These are phyloP conservation scores for Hormiphora californensis DNA, from an alignment of 37 sponge, comb jelly and placozoan species.

Conservation along the genomic window DNA sequence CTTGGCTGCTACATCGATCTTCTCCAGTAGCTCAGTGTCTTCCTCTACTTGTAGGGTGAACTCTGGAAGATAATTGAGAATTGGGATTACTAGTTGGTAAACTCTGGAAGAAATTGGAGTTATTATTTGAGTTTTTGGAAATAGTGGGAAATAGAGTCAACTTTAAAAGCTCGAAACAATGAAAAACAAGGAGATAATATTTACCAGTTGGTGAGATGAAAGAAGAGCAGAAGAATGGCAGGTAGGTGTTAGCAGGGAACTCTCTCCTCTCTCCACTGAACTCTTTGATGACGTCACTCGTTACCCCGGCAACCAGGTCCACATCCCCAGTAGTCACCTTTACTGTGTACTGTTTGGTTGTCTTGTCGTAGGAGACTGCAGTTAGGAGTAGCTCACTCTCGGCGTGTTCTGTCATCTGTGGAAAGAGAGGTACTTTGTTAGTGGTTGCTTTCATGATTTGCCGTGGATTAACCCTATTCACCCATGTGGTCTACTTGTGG, in stretches of 20 bases:
- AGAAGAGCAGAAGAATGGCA: neutral
- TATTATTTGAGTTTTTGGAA: no score
- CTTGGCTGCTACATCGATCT: neutral
- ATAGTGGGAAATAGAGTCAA: neutral
- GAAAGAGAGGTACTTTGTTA: neutral
- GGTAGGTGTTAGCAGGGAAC: conserved; percentile 23
- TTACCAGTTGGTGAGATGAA: neutral
- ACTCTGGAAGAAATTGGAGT: no score
- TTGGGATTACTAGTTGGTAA: neutral
- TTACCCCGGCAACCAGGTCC: no score
- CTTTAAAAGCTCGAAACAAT: no score
- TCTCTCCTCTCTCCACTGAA: no score
- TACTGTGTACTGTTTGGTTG: conserved; percentile 11
- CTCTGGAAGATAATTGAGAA: neutral
- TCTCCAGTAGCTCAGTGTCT: neutral
- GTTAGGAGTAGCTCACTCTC: neutral
- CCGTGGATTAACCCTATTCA: neutral
- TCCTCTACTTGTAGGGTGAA: neutral
- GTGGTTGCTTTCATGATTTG: neutral
- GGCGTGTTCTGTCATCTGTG: neutral
- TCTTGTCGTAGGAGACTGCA: neutral
- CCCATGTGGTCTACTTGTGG: neutral
- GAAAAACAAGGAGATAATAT: neutral
- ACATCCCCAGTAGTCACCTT: neutral
- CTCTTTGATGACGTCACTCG: no score